Base-by-base conservation (phyloP, 2,113 vertebrate genomes). In the Calcarius ornatus region DNA sequence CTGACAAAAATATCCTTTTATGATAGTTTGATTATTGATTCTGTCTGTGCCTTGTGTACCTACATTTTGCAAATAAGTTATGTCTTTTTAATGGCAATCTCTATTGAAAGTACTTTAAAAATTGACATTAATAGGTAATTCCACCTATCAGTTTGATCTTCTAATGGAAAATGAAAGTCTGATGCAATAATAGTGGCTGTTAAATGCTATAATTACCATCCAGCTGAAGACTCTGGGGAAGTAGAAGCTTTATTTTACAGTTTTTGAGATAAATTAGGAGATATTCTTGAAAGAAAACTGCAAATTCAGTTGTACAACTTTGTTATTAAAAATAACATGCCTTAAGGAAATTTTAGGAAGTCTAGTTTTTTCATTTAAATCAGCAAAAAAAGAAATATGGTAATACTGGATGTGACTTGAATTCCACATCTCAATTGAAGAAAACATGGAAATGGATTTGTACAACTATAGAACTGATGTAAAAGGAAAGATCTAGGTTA, bases 391-490 rank as follows among this genome's bases (percentile, higher is more conserved):
- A 38, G 8, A 56, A 75, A 15, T 79, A 70, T 47, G 4, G 66
- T 86, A 31, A 54, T 92, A 83, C 16, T 12, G 2, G 18, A 27
- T 35, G 31, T 75, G 63, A 83, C 45, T 94, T 90, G 86, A 88
- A 59, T 65, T 92, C 35, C 69, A 27, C 66, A 48, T 65, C 81
- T 96, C 75, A 66, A 2, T 13, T 77, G 31, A 96, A 92, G 72
- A 92, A 91, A 94, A 92, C 50, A 23, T 94, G 81, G 45, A 90
- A 92, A 93, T 61, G 61, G 48, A 86, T 94, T 96, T 91, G 11
- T 75, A 57, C 47, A 83, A 90, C 40, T 75, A 10, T 77, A 42
- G 50, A 92, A 85, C 43, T 80, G 20, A 50, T 76, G 17, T 42
- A 92, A 70, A 89, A 95, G 10, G 35, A 79, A 77, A 68, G 65